Conservation (phyloP, 2,888 invertebrate species). For the Steinernema carpocapsae region DNA sequence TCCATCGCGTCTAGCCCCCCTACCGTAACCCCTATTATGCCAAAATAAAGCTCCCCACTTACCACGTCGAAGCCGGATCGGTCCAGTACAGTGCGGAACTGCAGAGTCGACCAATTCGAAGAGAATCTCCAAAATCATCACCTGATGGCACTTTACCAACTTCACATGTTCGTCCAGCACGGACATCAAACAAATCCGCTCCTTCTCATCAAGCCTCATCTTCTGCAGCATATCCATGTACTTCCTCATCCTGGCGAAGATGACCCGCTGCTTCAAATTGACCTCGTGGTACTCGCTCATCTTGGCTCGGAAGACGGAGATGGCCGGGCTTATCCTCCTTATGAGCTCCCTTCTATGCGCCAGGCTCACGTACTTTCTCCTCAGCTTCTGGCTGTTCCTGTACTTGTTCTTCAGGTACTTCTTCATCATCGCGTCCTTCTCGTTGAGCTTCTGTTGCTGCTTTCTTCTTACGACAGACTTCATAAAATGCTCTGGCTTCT, state of each 20-base stretch:
- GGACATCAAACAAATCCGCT: not conserved
- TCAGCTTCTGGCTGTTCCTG: not conserved
- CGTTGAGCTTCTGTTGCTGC: not conserved
- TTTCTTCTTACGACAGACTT: not conserved
- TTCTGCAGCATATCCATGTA: slow-evolving; percentile 4
- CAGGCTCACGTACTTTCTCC: not conserved
- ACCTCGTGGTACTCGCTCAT: not conserved
- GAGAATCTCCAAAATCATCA: not conserved
- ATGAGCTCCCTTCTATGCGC: not conserved
- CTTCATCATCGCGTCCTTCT: not conserved
- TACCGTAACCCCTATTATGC: not conserved
- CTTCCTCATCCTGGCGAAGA: not conserved
- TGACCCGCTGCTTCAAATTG: not conserved
- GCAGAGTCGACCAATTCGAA: slow-evolving; percentile 1
- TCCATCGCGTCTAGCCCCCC: not conserved
- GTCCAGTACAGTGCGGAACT: not conserved
- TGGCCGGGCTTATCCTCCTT: not conserved
- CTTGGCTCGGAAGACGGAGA: not conserved
- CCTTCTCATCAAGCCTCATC: not conserved
- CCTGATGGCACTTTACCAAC: slow-evolving; percentile 7
- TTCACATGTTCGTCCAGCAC: not conserved
- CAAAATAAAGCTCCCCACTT: not conserved
- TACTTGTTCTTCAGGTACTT: not conserved
- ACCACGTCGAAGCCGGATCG: not conserved
- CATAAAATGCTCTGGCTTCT: not conserved